Conservation (phyloP, 2,797 vertebrate genomes). For the Notolabrus celidotus region DNA sequence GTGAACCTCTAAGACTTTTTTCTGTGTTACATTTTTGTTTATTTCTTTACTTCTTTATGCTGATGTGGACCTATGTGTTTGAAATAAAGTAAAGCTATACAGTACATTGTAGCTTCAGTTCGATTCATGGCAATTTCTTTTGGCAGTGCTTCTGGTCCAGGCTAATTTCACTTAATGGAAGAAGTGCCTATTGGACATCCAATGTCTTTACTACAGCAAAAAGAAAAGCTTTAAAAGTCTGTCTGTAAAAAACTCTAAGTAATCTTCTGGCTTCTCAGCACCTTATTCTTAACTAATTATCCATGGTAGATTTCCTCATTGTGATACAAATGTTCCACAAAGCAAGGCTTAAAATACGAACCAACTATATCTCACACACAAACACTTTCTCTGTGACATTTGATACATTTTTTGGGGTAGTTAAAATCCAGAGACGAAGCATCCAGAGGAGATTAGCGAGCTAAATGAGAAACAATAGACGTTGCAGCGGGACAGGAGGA, state of each 20-base stretch:
- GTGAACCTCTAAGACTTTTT: neutral
- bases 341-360: conserved; percentile 69
- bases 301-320: conserved; percentile 80
- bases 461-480: conserved; percentile 78
- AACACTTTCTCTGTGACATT: conserved; percentile 64
- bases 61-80: neutral
- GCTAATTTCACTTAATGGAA: conserved; percentile 42
- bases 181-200: conserved; percentile 43
- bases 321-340: conserved; percentile 72
- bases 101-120: neutral
- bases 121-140: conserved; percentile 37
- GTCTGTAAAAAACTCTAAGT: conserved; percentile 36
- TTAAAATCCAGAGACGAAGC: conserved; percentile 66
- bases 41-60: neutral
- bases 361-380: conserved; percentile 44
- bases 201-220: conserved; percentile 58
- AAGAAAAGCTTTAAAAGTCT: conserved; percentile 61
- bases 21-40: neutral
- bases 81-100: neutral
- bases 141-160: conserved; percentile 11
- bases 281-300: conserved; percentile 79
- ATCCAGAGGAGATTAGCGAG: conserved; percentile 73
- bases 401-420: conserved; percentile 73
- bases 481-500: conserved; percentile 70
- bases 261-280: conserved; percentile 67